Base-by-base conservation (phyloP, 1,140 invertebrate species). In the Leptoteleia sp. region DNA sequence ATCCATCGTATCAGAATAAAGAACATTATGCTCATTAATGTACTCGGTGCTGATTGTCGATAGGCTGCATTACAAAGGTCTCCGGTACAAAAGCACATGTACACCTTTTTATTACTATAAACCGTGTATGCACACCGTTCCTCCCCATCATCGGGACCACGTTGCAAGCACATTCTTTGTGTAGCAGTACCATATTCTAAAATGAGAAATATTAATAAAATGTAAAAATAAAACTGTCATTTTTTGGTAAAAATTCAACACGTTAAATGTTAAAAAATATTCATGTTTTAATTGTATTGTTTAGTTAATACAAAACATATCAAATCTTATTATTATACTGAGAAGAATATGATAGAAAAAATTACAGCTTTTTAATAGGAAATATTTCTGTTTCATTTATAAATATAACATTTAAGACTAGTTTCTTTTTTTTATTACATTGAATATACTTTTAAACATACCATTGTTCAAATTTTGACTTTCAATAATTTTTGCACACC, bases 1-100 rank as follows among this genome's bases (percentile, higher is more conserved):
- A 61, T 43, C 35, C 54, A 71, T 43, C 47, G 67, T 9, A 71
- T 1, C 11, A 61, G 35, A 43, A 54, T 35, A 13, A 45, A 43
- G 8, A 47, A 25, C 12, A 45, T 37, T 1, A 50, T 4, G 9
- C 8, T 38, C 7, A 22, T 13, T 37, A 48, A 45, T 17, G 61
- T 29, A 35, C 22, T 45, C n/a, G 68, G 13, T 9, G 47, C 7
- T 1, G 13, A 45, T 33, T 17, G 9, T 31, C 25, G 80, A 17
- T 50, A 42, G 0, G 79, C 67, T 11, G 80, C 82, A 85, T 97
- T 98, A 84, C 96, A 97, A 9, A 98, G 89, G 87, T 98, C 96
- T n/a, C 96, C 96, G 81, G 92, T 92, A 83, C 96, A 98, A 82
- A 97, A 96, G 84, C 96, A 98, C 94, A 97, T 96, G 76, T 94